A percentile compares a stretch with the other conserved stretches of the same genome.
phyloP scores from a whole-genome alignment of 2,797 vertebrate species.

The Pagetopsis macropterus region DNA sequence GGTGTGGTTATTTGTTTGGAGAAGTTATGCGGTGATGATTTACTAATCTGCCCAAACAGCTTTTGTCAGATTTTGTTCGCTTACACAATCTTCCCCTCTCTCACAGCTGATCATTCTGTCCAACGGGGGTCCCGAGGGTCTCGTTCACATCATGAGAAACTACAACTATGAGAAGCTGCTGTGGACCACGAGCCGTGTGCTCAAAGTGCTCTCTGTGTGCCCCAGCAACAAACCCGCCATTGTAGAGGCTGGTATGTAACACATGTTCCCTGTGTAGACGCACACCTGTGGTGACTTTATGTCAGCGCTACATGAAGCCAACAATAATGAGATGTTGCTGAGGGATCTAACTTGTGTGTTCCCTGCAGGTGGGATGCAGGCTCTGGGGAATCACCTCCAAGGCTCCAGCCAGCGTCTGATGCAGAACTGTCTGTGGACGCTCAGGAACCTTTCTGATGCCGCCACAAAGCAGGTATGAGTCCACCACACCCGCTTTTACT shows the following conservation, averaged over 20 bases:
- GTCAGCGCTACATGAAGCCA: background rate
- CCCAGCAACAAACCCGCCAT: conserved; percentile 98
- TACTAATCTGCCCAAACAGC: conserved; percentile 13
- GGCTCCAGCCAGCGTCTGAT: conserved; percentile 91
- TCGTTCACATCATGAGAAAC: conserved; percentile 97
- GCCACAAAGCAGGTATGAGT: conserved; percentile 93
- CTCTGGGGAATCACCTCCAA: conserved; percentile 92
- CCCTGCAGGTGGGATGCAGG: conserved; percentile 94
- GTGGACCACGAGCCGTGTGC: conserved; percentile 98
- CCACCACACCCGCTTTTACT: background rate
- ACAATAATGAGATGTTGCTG: conserved; percentile 29
- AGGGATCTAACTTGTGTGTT: conserved; percentile 20
- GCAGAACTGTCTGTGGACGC: conserved; percentile 98
- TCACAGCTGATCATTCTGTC: conserved; percentile 93
- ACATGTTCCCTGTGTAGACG: conserved; percentile 11
- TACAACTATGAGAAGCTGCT: conserved; percentile 96
- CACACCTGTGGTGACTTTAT: conserved; percentile 31
- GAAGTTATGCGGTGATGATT: conserved; percentile 6
- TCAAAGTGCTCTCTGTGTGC: conserved; percentile 98
- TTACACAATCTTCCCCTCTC: conserved; percentile 7
- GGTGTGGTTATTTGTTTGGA: conserved; percentile 45
- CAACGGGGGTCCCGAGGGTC: conserved; percentile 93
- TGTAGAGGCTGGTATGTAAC: conserved; percentile 93
- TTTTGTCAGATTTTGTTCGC: background rate
- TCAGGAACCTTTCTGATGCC: conserved; percentile 96